Evolutionary conservation across 2,888 invertebrate species (phyloP), one percentile per base, ranked within the genome.

Genomic region (Caenorhabditis becei): DNA sequence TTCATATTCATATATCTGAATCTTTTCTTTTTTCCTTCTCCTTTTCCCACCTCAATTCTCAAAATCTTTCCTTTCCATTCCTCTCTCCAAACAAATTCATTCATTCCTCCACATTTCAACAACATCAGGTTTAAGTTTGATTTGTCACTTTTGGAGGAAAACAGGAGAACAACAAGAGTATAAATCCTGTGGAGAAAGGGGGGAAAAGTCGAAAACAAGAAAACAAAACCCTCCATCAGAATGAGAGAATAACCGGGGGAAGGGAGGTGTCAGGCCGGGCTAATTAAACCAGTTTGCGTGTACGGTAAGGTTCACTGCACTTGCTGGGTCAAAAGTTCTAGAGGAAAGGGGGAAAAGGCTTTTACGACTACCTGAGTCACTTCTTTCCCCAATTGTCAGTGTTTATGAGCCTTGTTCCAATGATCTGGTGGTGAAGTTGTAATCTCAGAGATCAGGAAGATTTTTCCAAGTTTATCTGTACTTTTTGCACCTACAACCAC

Each of bases 221-320:
- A 14, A 3, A 47, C 47, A 47, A 14, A 3, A n/a, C 47, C 18
- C 47, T n/a, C 11, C 47, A 5, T 11, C 47, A 47, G 47, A 47
- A 47, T 4, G 18, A n/a, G 20, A 47, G n/a, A 47, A 20, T 47
- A 47, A 47, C 47, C 47, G 41, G 14, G 10, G 16, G 16, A 5
- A 14, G 41, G 59, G 61, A 62, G 49, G 28, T 41, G 41, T 11
- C 41, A 2, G 32, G 10, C 32, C 47, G n/a, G 51, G 70, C 49
- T 71, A 71, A 71, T 71, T 71, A 62, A 71, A 71, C 70, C 70
- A 62, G 70, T 71, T 71, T 24, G 32, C 14, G 14, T 41, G 41
- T 41, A 41, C 35, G 16, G 23, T 24, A 51, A 35, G 59, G 14
- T 26, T 44, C 14, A 61, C 8, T 3, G 32, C 32, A 32, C 32